Conservation (phyloP, 2,888 invertebrate species). For the Apomyelois bistriatella region DNA sequence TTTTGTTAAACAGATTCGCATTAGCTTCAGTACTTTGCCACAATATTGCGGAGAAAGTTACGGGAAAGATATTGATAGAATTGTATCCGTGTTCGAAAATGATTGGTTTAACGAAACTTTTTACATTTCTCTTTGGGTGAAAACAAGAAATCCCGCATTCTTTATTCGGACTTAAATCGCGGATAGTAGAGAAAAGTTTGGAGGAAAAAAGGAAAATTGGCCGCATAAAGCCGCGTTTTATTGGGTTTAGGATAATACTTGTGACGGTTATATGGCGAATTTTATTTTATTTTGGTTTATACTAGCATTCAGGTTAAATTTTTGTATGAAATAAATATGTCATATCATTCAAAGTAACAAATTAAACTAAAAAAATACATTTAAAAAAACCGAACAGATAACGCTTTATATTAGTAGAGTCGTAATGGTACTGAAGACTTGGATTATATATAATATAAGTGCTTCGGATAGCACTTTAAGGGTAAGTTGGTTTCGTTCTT, state of each 20-base stretch:
- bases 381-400: too few species aligned
- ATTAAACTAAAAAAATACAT: too few species aligned
- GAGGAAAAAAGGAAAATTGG: slow-evolving; percentile 5
- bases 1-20: slow-evolving; percentile 14
- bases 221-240: slow-evolving; percentile 3
- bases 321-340: too few species aligned
- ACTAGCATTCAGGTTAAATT: not conserved
- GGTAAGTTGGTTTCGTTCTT: too few species aligned
- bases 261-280: not conserved
- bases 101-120: slow-evolving; percentile 23
- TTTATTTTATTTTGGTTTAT: not conserved
- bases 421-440: too few species aligned
- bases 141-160: slow-evolving; percentile 8
- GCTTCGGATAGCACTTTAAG: too few species aligned
- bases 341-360: too few species aligned
- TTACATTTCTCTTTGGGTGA: slow-evolving; percentile 9
- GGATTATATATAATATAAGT: too few species aligned
- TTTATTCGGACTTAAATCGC: slow-evolving; percentile 13
- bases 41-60: slow-evolving; percentile 18
- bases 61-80: slow-evolving; percentile 21
- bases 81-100: slow-evolving; percentile 20
- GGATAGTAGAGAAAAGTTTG: slow-evolving; percentile 11
- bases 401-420: too few species aligned
- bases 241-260: slow-evolving; percentile 6
- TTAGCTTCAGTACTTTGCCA: not conserved